These are phyloP conservation scores for Tor tambroides DNA, from an alignment of 2,113 vertebrate genomes.

Conservation along the genomic window DNA sequence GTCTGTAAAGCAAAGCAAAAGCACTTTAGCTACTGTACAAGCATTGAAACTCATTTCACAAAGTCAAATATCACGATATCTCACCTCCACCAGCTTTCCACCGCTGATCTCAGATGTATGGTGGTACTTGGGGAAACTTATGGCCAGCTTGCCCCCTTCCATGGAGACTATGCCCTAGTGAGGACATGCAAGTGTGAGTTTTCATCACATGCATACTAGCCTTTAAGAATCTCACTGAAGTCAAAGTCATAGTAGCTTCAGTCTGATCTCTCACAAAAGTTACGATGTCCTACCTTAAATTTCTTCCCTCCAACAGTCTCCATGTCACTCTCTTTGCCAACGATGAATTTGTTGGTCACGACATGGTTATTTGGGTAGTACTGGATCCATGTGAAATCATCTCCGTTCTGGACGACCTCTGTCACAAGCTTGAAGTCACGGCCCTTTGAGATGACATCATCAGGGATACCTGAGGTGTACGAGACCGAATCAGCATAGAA, in stretches of 20 bases:
- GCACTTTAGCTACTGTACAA: neutral
- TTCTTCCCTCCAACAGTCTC: constrained; percentile 91
- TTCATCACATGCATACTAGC: constrained; percentile 7
- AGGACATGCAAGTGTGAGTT: constrained; percentile 1
- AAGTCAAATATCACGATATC: constrained; percentile 23
- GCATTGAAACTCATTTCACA: neutral
- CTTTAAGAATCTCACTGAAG: no score
- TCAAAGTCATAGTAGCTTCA: no score
- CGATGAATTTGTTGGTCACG: constrained; percentile 84
- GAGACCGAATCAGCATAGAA: neutral
- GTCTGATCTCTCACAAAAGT: neutral
- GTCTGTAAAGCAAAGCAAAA: constrained; percentile 46
- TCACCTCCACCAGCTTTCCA: constrained; percentile 85
- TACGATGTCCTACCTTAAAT: constrained; percentile 84
- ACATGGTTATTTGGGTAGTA: constrained; percentile 79
- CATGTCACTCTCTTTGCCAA: constrained; percentile 86
- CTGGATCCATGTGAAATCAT: constrained; percentile 86
- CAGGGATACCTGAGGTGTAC: constrained; percentile 79
- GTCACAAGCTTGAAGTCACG: constrained; percentile 85
- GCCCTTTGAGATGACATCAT: constrained; percentile 81
- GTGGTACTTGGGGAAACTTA: constrained; percentile 80
- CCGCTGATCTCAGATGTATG: constrained; percentile 79
- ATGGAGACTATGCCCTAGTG: constrained; percentile 78
- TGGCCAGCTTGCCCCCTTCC: constrained; percentile 78
- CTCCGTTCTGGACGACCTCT: constrained; percentile 85